Percentiles rank a stretch among this genome's conserved stretches.
phyloP scores from a whole-genome alignment of 2,113 vertebrate genomes.

The Vulpes ferrilata region DNA sequence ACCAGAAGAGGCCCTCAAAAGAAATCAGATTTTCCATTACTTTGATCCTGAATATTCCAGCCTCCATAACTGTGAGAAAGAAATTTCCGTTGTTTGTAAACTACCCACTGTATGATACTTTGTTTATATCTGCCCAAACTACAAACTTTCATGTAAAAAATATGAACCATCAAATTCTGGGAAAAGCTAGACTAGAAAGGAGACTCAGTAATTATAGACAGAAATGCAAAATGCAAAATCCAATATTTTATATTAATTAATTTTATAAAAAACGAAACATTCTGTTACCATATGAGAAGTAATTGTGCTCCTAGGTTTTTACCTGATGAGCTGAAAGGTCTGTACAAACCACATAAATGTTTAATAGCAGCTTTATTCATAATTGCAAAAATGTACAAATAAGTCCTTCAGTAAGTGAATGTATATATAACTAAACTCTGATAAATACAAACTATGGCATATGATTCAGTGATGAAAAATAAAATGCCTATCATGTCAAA shows the following conservation, averaged over 20 bases:
- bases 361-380: not conserved
- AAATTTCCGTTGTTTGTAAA: not conserved
- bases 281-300: too few relatives aligned
- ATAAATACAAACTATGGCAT: not conserved
- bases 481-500: not conserved
- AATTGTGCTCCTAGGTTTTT: not conserved
- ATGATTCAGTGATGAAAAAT: not conserved
- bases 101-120: not conserved
- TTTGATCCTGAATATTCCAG: not conserved
- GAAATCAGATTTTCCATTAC: not conserved
- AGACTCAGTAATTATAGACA: not conserved
- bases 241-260: not conserved
- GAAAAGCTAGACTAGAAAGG: not conserved
- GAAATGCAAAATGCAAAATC: not conserved
- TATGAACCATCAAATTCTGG: not conserved
- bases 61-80: not conserved
- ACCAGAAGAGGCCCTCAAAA: not conserved
- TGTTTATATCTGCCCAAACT: not conserved
- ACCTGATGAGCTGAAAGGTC: not conserved
- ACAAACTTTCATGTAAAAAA: not conserved
- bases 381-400: not conserved
- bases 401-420: not conserved
- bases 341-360: not conserved
- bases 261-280: not conserved
- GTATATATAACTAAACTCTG: not conserved